phyloP scores from a whole-genome alignment of 2,797 vertebrate species.

The Chromis chromis region DNA sequence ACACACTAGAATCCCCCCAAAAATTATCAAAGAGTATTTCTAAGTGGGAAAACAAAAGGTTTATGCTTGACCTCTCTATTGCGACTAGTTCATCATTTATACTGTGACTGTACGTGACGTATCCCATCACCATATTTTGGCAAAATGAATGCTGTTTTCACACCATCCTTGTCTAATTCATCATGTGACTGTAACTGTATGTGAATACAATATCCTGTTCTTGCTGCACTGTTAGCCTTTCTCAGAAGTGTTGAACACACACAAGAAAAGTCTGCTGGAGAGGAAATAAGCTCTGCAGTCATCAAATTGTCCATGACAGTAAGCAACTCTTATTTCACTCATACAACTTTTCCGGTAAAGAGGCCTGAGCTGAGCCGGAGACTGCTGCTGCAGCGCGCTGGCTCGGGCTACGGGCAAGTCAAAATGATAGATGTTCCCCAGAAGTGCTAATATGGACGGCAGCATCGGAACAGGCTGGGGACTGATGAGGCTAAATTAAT shows the following conservation, averaged over 20 bases:
- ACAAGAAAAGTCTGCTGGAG: constrained; percentile 33
- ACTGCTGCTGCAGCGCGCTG: constrained; percentile 33
- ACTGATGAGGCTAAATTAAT: constrained; percentile 82
- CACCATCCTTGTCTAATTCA: constrained; percentile 18
- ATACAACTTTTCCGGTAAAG: constrained; percentile 57
- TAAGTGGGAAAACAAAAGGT: background rate
- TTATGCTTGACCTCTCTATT: background rate
- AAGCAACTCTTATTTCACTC: constrained; percentile 63
- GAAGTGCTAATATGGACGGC: constrained; percentile 78
- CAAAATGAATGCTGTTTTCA: background rate
- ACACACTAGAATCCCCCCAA: no score
- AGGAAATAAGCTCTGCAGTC: constrained; percentile 50
- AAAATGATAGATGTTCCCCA: constrained; percentile 82
- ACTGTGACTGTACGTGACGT: background rate
- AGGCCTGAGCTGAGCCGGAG: constrained; percentile 38
- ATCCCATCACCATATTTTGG: background rate
- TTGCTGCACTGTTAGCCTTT: constrained; percentile 32
- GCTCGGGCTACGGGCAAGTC: constrained; percentile 62
- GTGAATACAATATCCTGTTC: constrained; percentile 38
- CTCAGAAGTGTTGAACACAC: constrained; percentile 47
- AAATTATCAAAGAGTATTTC: background rate
- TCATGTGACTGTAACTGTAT: constrained; percentile 14
- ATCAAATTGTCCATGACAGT: constrained; percentile 62
- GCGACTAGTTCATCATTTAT: background rate
- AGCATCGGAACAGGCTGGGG: constrained; percentile 70